phyloP scores from a whole-genome alignment of 2,797 vertebrate species.

The Bovichtus variegatus region DNA sequence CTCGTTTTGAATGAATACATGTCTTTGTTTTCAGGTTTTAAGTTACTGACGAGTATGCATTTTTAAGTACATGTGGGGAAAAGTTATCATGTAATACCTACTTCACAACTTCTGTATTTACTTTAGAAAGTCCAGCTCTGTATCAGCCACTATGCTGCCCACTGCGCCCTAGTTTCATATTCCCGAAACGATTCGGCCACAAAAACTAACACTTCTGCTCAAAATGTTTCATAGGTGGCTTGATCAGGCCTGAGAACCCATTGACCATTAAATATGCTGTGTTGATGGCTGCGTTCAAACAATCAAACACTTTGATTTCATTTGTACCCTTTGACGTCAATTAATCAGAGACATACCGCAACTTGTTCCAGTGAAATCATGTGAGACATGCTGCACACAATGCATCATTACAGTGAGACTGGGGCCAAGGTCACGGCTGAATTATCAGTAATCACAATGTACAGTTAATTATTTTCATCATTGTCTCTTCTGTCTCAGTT shows the following conservation, averaged over 20 bases:
- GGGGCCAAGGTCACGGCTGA: conserved; percentile 7
- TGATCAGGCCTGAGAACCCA: neutral
- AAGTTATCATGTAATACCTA: neutral
- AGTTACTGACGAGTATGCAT: fast-evolving
- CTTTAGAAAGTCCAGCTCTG: neutral
- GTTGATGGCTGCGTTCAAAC: neutral
- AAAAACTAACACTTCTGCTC: neutral
- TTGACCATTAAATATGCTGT: neutral
- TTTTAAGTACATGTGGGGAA: neutral
- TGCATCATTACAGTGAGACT: neutral
- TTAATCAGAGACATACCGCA: neutral
- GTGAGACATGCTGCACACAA: neutral
- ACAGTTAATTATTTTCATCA: neutral
- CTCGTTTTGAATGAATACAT: neutral
- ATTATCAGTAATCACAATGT: neutral
- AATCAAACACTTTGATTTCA: neutral
- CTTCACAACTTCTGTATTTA: neutral
- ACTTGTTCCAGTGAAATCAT: neutral
- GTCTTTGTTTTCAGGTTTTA: neutral
- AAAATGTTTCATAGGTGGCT: neutral
- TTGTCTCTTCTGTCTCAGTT: neutral
- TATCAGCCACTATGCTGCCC: neutral
- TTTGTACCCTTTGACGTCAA: neutral
- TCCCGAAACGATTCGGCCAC: neutral
- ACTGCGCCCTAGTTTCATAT: neutral